Evolutionary conservation across 2,888 invertebrate species (phyloP), one percentile per base, ranked within the genome.

Genomic region (Gisinianus flammeolus): DNA sequence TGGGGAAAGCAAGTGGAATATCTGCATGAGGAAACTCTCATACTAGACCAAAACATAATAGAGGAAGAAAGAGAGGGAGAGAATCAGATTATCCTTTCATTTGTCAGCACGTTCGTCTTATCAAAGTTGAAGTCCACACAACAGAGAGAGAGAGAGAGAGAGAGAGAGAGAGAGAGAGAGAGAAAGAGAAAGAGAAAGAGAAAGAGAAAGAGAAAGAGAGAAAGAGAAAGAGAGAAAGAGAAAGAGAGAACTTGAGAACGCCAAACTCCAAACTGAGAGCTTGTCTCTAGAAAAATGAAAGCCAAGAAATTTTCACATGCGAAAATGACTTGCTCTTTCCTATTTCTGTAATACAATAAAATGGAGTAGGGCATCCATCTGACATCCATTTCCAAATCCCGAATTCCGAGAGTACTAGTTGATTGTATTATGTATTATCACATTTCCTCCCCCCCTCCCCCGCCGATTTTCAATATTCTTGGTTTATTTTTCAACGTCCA

Each of bases 81-180:
- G 22, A 68, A 35, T 35, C 33, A 68, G 68, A 68, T 68, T 68
- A 68, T 31, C 68, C 28, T 67, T 28, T 67, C 67, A 68, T 68
- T 68, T 68, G 68, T 68, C 68, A 68, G 68, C 68, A 68, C 35
- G 68, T 68, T 33, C 16, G 16, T 44, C 44, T 44, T 16, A 44
- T 44, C 44, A 44, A 44, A 44, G 16, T 44, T 6, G 44, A 44
- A 44, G 44, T 44, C 16, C 6, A 44, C 16, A 44, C 44, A 44
- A 16, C 44, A 10, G 6, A 16, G 44, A 44, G 16, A 44, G 6
- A 44, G 8, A 44, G 6, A 16, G 44, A 44, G 44, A 44, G 44
- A 44, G 44, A 44, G 16, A 10, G 8, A 44, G 16, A 6, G 6
- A 44, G 8, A 10, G 44, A 44, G n/a, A 10, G 44, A 10, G 44